Evolutionary conservation across 2,797 vertebrate genomes (phyloP), one percentile per base, ranked within the genome.

Genomic region (Kryptolebias ocellatus): DNA sequence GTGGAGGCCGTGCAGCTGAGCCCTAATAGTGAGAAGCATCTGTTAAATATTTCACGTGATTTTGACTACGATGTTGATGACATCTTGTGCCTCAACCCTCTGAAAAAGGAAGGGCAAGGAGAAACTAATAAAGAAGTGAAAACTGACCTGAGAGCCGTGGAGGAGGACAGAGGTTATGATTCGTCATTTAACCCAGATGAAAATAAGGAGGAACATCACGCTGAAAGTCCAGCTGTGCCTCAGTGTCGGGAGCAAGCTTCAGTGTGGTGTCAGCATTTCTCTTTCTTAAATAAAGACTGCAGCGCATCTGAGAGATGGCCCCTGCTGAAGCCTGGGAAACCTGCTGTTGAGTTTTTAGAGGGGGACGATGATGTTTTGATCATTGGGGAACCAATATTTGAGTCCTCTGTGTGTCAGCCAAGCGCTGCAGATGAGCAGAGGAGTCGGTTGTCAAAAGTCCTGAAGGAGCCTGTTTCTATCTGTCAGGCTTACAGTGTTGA

Each of bases 81-180:
- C 28, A 83, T 89, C n/a, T 71, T 92, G 50, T 83, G 72, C 29
- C 83, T 91, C 28, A 87, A 68, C 69, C 84, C 78, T 0, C 5
- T 14, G 17, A 49, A 52, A 10, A 42, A 47, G 15, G n/a, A 53
- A 17, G 14, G 14, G 3, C 6, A 0, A 42, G 11, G 53, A 11
- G 14, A 31, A 16, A 3, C 27, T 4, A 55, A 16, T 12, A 39
- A 51, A 50, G 10, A 54, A 11, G 17, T 0, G 1, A 1, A 6
- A 54, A 10, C 50, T 4, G 1, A 39, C 20, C 17, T 0, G 2
- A 58, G 65, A n/a, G 47, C 61, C 1, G 49, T 60, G 10, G 64
- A 81, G 28, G 73, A 64, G 1, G 85, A 87, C 49, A 79, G 79
- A 10, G 84, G 87, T 0, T 87, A 87, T 50, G 59, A 76, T 20